Base-by-base conservation (phyloP, 2,888 invertebrate genomes). In the Mactromeris polynyma region DNA sequence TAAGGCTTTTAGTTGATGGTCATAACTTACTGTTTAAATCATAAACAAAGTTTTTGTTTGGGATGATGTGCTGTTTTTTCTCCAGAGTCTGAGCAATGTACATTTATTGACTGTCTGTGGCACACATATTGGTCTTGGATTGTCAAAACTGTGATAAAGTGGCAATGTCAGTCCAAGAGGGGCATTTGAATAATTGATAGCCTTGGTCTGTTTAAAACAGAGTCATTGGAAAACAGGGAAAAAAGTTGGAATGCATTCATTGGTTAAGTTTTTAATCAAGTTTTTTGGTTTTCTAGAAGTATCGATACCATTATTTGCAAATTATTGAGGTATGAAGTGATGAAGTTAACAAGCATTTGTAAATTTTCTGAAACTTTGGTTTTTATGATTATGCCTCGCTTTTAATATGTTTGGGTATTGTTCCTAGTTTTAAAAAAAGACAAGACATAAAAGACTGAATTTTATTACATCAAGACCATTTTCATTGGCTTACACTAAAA, bases 61-160 rank as follows among this genome's bases (percentile, higher is more conserved):
- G 58, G 58, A 64, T 26, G 19, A 14, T 51, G 51, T 51, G 4
- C 14, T 51, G n/a, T 26, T 7, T 58, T 58, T 58, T n/a, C n/a
- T 46, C 14, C 2, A 46, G 9, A 46, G 26, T 64, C 26, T 64
- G n/a, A 7, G 3, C 26, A 26, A 26, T 64, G 58, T 64, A 64
- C 26, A n/a, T 26, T 58, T 46, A 4, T 26, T 64, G 26, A 26
- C n/a, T 64, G 26, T 64, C 26, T 64, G 58, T 64, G n/a, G 58
- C 26, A 64, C 58, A n/a, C 26, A 73, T 73, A 33, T 73, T 73
- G 73, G 36, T 36, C 73, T 73, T 33, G 33, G 17, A 36, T 73
- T 73, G 73, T 73, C 73, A 73, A 36, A 73, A 73, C 19, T 19
- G 36, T 73, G 73, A 73, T 73, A 19, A 36, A 73, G 73, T 73